Conservation (phyloP, 2,113 vertebrate species). For the Myrmecobius fasciatus region DNA sequence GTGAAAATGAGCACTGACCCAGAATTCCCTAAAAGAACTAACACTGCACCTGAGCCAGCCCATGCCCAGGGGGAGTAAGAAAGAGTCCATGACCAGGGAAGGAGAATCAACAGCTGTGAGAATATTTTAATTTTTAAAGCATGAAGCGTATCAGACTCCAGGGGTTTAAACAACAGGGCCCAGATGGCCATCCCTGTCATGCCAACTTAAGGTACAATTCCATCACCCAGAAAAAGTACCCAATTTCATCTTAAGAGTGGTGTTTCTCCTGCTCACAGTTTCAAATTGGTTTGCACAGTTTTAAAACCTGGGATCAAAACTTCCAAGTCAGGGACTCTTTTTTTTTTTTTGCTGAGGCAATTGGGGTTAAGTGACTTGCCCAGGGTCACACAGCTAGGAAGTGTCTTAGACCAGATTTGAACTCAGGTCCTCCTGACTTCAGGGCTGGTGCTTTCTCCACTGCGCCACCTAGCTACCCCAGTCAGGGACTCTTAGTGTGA, state of each 20-base stretch:
- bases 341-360: too few relatives aligned
- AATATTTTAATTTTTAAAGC: constrained; percentile 45
- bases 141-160: neutral
- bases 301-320: neutral
- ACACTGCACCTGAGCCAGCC: constrained; percentile 64
- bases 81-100: constrained; percentile 55
- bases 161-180: neutral
- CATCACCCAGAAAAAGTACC: neutral
- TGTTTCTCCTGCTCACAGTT: neutral
- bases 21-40: constrained; percentile 51
- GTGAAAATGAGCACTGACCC: constrained; percentile 65
- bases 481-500: too few relatives aligned
- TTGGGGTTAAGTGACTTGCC: too few relatives aligned
- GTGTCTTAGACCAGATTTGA: too few relatives aligned
- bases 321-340: too few relatives aligned
- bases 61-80: constrained; percentile 66
- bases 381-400: too few relatives aligned
- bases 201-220: neutral
- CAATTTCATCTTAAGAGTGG: neutral
- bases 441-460: too few relatives aligned
- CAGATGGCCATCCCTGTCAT: constrained; percentile 7
- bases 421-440: too few relatives aligned
- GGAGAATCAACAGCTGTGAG: constrained; percentile 16
- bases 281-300: neutral
- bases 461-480: too few relatives aligned